These are phyloP conservation scores for Amazona finschi DNA, from an alignment of 2,797 vertebrate species.

Conservation along the genomic window DNA sequence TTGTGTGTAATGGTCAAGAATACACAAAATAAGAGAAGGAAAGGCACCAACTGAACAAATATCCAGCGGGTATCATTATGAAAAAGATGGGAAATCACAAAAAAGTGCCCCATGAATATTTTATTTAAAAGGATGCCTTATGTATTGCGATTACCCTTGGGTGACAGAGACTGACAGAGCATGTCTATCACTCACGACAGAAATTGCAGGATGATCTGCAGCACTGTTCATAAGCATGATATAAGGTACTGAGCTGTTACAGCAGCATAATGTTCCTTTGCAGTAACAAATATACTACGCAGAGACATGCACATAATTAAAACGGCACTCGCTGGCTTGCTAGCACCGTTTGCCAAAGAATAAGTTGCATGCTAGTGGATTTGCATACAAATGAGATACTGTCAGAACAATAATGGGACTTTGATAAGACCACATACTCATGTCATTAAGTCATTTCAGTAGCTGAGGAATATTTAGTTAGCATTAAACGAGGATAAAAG, in stretches of 20 bases:
- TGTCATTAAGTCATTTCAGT: constrained; percentile 69
- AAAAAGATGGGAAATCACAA: constrained; percentile 11
- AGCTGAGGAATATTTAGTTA: constrained; percentile 58
- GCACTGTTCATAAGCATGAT: constrained; percentile 41
- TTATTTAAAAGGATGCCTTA: not conserved
- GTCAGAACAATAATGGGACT: constrained; percentile 67
- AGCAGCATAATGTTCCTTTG: constrained; percentile 56
- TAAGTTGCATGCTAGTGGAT: constrained; percentile 72
- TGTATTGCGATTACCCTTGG: not conserved
- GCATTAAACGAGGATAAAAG: constrained; percentile 43
- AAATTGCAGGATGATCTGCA: constrained; percentile 26
- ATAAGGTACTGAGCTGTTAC: constrained; percentile 7
- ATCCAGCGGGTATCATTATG: not conserved
- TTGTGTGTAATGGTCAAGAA: not conserved
- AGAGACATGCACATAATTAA: constrained; percentile 68
- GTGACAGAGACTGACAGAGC: not conserved
- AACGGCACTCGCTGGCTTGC: constrained; percentile 43
- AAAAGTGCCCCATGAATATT: not conserved
- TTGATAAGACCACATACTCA: constrained; percentile 70
- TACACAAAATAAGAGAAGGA: not conserved
- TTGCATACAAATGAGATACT: constrained; percentile 79
- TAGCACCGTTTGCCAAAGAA: constrained; percentile 68
- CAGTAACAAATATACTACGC: constrained; percentile 64
- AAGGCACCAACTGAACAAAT: not conserved
- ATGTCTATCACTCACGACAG: not conserved